Percentiles rank a stretch among this genome's conserved stretches.
phyloP scores from a whole-genome alignment of 2,113 vertebrate genomes.

The Pomatorhinus ruficollis region DNA sequence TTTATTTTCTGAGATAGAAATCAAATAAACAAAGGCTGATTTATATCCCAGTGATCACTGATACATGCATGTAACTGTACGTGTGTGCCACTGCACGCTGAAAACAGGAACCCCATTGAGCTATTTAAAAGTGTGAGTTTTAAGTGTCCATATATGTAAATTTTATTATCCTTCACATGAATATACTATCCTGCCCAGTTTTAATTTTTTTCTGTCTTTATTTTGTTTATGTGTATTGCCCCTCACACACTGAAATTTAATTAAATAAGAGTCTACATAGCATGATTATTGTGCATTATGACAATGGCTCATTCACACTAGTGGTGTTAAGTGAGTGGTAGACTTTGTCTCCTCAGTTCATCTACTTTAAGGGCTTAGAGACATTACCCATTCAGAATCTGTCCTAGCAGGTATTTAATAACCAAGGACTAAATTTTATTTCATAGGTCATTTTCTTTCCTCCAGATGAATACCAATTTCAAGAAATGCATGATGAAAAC shows the following conservation, averaged over 20 bases:
- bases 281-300: constrained; percentile 35
- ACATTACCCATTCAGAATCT: background rate
- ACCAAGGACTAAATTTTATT: background rate
- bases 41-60: background rate
- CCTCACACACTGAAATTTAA: constrained; percentile 47
- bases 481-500: background rate
- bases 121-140: constrained; percentile 53
- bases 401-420: background rate
- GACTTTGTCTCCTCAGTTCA: background rate
- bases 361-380: background rate
- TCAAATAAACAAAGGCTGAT: background rate
- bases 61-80: background rate
- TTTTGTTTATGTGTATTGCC: constrained; percentile 52
- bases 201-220: constrained; percentile 55
- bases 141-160: background rate
- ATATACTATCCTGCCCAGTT: constrained; percentile 19
- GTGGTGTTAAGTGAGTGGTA: background rate
- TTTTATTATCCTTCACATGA: constrained; percentile 48
- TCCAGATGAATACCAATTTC: background rate
- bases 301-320: background rate
- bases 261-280: constrained; percentile 53
- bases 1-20: background rate
- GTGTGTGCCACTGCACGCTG: background rate
- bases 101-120: background rate
- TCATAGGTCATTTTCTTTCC: background rate